Conservation (phyloP, 1,140 invertebrate genomes). For the Listronotus bonariensis region DNA sequence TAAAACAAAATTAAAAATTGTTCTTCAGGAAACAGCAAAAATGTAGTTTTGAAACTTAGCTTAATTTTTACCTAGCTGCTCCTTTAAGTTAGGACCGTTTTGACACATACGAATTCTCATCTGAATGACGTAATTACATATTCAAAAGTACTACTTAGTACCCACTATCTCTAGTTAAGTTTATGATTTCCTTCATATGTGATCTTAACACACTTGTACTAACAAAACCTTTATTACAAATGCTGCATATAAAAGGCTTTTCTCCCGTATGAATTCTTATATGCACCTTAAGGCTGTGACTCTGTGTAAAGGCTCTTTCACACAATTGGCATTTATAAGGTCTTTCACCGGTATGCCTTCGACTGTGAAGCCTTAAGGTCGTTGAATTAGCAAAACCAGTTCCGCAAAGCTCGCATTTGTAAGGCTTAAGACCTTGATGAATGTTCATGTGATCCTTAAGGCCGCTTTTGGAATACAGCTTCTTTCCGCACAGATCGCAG, state of each 20-base stretch:
- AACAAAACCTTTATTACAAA: constrained; percentile 49
- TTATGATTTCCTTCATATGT: constrained; percentile 42
- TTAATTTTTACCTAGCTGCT: too few species aligned
- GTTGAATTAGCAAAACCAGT: constrained; percentile 67
- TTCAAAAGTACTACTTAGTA: too few species aligned
- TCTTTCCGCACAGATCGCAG: constrained; percentile 70
- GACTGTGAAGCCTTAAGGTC: constrained; percentile 63
- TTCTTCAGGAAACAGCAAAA: too few species aligned
- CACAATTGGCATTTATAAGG: constrained; percentile 69
- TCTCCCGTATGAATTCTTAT: constrained; percentile 76
- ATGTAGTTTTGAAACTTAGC: too few species aligned
- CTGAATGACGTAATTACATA: too few species aligned
- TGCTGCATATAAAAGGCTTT: constrained; percentile 67
- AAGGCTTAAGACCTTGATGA: constrained; percentile 72
- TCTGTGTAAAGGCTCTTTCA: constrained; percentile 75
- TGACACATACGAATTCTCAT: too few species aligned
- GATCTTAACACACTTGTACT: constrained; percentile 39
- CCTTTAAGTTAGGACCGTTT: too few species aligned
- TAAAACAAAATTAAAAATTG: too few species aligned
- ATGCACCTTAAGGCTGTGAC: constrained; percentile 76
- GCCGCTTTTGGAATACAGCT: constrained; percentile 68
- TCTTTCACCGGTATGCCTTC: constrained; percentile 66
- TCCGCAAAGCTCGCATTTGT: constrained; percentile 69
- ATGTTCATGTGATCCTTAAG: constrained; percentile 70
- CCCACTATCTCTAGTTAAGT: constrained; percentile 1